phyloP scores from a whole-genome alignment of 2,113 vertebrate species.

The Pelusios castaneus region DNA sequence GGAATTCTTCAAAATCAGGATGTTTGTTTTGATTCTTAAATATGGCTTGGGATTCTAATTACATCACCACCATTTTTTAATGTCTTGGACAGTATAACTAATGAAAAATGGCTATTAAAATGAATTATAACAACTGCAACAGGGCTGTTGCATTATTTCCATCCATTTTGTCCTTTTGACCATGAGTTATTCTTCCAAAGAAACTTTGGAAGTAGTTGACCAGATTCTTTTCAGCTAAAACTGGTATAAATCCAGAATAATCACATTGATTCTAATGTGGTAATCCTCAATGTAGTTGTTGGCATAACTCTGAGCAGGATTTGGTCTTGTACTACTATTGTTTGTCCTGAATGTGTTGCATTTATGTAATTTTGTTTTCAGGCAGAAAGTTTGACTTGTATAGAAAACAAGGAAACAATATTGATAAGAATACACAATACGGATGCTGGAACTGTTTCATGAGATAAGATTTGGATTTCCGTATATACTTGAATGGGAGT shows the following conservation, averaged over 20 bases:
- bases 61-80: not conserved
- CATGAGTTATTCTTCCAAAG: not conserved
- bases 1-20: not conserved
- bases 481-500: conserved; percentile 66
- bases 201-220: not conserved
- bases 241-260: not conserved
- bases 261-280: not conserved
- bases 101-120: not conserved
- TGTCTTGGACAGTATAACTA: not conserved
- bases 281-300: not conserved
- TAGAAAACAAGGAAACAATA: conserved; percentile 81
- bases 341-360: conserved; percentile 38
- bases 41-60: not conserved
- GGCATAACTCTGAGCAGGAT: not conserved
- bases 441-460: conserved; percentile 75
- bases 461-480: conserved; percentile 81
- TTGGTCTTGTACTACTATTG: conserved; percentile 17
- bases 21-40: not conserved
- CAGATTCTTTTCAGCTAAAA: conserved; percentile 17
- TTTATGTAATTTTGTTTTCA: conserved; percentile 44
- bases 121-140: not conserved
- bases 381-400: conserved; percentile 23
- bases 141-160: not conserved
- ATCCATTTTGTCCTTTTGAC: not conserved
- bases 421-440: conserved; percentile 80